Conservation (phyloP, 2,113 vertebrate species). For the Hippopotamus amphibius region DNA sequence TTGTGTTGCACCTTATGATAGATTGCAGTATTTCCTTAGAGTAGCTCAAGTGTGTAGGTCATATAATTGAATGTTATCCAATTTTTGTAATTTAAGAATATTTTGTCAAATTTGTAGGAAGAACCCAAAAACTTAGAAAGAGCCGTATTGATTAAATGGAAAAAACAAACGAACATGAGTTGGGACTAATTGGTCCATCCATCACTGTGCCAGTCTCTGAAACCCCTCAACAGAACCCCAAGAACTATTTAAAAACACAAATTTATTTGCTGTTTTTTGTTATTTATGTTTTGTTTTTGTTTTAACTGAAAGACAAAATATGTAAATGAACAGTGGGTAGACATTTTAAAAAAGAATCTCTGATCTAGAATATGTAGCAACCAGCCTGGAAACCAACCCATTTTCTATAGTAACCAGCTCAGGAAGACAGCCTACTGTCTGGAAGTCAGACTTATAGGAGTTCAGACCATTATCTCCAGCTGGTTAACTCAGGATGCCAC, state of each 20-base stretch:
- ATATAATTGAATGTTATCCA: background rate
- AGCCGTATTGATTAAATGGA: background rate
- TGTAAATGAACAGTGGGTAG: background rate
- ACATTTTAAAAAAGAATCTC: background rate
- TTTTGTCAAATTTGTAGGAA: background rate
- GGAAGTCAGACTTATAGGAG: background rate
- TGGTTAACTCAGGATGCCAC: background rate
- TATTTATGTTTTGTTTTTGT: background rate
- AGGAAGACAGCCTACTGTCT: background rate
- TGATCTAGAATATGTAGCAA: background rate
- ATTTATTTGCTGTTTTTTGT: background rate
- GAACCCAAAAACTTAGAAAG: background rate
- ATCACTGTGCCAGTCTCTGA: background rate
- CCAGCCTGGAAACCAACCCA: background rate
- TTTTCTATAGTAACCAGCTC: background rate
- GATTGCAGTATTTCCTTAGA: background rate
- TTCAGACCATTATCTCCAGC: background rate
- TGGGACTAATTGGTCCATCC: background rate
- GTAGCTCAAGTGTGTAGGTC: background rate
- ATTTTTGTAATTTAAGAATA: background rate
- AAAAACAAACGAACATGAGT: background rate
- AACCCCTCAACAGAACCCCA: background rate
- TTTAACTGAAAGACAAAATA: background rate
- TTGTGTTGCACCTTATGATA: background rate
- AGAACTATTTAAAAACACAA: background rate